Evolutionary conservation across 2,113 vertebrate genomes (phyloP).

Genomic region (Hyperoodon ampullatus): DNA sequence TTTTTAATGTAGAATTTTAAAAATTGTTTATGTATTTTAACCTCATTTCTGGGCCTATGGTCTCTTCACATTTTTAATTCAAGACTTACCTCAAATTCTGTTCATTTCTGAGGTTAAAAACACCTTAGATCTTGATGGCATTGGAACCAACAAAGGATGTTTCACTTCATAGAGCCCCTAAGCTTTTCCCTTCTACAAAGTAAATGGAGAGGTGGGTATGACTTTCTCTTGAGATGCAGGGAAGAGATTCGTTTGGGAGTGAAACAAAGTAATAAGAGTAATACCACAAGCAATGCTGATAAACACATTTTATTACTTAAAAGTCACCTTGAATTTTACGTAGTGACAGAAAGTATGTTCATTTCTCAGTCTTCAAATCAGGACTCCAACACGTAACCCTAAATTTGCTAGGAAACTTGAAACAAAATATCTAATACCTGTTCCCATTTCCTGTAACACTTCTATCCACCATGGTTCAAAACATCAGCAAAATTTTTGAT

Average conservation of each 20-base stretch:
- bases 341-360: not conserved
- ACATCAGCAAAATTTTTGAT: not conserved
- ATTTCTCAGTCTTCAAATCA: not conserved
- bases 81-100: not conserved
- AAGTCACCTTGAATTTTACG: not conserved
- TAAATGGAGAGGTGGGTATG: not conserved
- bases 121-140: not conserved
- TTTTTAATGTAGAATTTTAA: not conserved
- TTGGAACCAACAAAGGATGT: not conserved
- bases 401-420: not conserved
- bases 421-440: not conserved
- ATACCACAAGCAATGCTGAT: not conserved
- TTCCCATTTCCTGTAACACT: not conserved
- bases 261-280: not conserved
- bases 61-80: not conserved
- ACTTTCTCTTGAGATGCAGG: not conserved
- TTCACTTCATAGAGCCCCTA: not conserved
- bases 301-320: not conserved
- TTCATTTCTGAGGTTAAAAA: not conserved
- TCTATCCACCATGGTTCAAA: not conserved
- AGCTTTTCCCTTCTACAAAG: not conserved
- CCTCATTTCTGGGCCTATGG: not conserved
- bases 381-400: not conserved
- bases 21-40: not conserved
- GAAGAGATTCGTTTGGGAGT: not conserved